Evolutionary conservation across 2,797 vertebrate species (phyloP), one percentile per base, ranked within the genome.

Genomic region (Merluccius polli): DNA sequence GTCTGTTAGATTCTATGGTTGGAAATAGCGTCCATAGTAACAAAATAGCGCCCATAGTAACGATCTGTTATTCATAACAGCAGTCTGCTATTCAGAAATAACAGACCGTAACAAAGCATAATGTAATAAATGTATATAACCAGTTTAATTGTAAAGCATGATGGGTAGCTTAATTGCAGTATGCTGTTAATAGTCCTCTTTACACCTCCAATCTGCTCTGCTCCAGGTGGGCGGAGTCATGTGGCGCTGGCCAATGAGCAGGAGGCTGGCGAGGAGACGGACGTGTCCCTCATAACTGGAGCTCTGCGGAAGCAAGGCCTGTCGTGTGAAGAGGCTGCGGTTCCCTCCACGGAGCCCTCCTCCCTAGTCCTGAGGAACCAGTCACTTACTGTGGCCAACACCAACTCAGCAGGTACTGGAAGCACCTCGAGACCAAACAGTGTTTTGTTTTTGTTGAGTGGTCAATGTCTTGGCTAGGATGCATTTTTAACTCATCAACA

Each of bases 261-360:
- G 72, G 76, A 74, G 76, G 89, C 89, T 0, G 84, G 77, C 1
- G 90, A 93, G 10, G 87, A 93, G 10, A 71, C 86, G 0, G 96
- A 97, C 4, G 74, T 99, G 74, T 99, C 98, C 0, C 90, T 99
- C 72, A 96, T 99, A 87, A 98, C 97, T 0, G 97, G 97, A 78
- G 93, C 92, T 12, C 88, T 98, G 78, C 93, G 96, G 2, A 89
- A 88, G 36, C 78, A 73, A 3, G 75, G 72, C 38, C 74, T 85
- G 12, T 27, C 79, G 75, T 41, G 16, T 36, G n/a, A 32, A 32
- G 90, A 65, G 59, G 59, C n/a, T 1, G 16, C 44, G 78, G 24
- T 81, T 59, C 0, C 36, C 41, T 3, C 44, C 73, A 75, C 36
- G 77, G 67, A 81, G 4, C 67, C 29, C 12, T 89, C 87, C 7